Conservation (phyloP, 2,888 invertebrate genomes). For the Drosophila kambysellisi region DNA sequence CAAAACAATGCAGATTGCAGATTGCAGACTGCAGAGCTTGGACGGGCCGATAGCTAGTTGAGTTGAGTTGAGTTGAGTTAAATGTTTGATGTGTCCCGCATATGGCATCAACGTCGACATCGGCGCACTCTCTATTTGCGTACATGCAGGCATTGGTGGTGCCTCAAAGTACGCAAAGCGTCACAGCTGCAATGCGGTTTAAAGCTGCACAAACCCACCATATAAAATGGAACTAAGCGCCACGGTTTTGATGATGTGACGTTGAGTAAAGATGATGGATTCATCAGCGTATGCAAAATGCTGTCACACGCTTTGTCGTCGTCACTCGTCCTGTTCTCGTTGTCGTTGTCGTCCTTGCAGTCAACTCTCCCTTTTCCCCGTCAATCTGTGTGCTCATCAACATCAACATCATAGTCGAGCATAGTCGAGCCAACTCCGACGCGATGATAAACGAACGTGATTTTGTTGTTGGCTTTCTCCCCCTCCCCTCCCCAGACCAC, state of each 20-base stretch:
- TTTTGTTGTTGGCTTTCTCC: conserved; percentile 69
- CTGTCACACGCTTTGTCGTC: conserved; percentile 77
- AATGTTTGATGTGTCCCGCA: conserved; percentile 68
- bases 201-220: conserved; percentile 28
- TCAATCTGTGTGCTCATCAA: conserved; percentile 72
- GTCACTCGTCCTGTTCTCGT: conserved; percentile 39
- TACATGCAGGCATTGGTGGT: conserved; percentile 51
- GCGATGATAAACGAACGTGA: conserved; percentile 79
- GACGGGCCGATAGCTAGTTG: not conserved
- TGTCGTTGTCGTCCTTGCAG: conserved; percentile 41
- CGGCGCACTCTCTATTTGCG: conserved; percentile 46
- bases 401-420: conserved; percentile 77
- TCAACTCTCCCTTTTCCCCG: conserved; percentile 16
- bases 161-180: conserved; percentile 36
- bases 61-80: conserved; percentile 12
- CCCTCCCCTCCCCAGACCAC: not conserved
- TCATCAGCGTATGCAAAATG: conserved; percentile 83
- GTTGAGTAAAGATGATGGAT: conserved; percentile 83
- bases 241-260: conserved; percentile 82
- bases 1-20: not conserved
- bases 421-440: conserved; percentile 58
- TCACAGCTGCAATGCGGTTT: conserved; percentile 53
- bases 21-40: not conserved
- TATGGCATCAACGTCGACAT: conserved; percentile 17
- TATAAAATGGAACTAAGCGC: conserved; percentile 74